A percentile compares a stretch with the other conserved stretches of the same genome.
These are phyloP conservation scores for Acridotheres tristis DNA, from an alignment of 2,797 vertebrate genomes.

Conservation along the genomic window DNA sequence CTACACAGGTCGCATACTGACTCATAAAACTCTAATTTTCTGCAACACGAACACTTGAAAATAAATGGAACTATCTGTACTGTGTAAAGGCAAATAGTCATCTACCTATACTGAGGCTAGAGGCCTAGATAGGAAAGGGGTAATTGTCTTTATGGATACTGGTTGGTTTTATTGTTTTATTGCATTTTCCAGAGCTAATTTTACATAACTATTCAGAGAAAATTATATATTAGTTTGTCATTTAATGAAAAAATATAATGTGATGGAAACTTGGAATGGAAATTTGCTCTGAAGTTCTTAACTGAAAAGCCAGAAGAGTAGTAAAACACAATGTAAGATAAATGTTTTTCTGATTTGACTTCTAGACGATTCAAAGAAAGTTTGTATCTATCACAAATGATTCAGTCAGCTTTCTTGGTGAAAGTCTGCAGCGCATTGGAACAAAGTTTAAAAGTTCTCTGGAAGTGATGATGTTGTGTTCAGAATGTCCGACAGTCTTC, in stretches of 20 bases:
- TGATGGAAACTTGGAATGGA: not conserved
- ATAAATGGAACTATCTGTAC: not conserved
- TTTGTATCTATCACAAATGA: constrained; percentile 91
- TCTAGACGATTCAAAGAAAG: constrained; percentile 90
- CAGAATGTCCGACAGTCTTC: constrained; percentile 94
- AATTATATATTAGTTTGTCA: not conserved
- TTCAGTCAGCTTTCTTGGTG: constrained; percentile 89
- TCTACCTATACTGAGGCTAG: not conserved
- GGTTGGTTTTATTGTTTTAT: not conserved
- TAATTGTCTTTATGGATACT: not conserved
- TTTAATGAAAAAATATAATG: not conserved
- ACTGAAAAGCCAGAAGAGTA: not conserved
- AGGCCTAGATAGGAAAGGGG: not conserved
- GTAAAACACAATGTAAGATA: not conserved
- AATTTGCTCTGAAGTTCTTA: not conserved
- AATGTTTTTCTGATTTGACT: constrained; percentile 11
- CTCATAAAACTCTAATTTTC: not conserved
- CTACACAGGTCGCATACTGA: not conserved
- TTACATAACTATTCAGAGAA: not conserved
- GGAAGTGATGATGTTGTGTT: constrained; percentile 92
- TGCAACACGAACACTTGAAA: not conserved
- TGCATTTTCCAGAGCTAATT: not conserved
- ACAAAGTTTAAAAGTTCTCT: constrained; percentile 94
- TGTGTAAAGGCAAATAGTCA: not conserved
- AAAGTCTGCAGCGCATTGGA: constrained; percentile 90